Conservation (phyloP, 2,113 vertebrate species). For the Galbula dea region DNA sequence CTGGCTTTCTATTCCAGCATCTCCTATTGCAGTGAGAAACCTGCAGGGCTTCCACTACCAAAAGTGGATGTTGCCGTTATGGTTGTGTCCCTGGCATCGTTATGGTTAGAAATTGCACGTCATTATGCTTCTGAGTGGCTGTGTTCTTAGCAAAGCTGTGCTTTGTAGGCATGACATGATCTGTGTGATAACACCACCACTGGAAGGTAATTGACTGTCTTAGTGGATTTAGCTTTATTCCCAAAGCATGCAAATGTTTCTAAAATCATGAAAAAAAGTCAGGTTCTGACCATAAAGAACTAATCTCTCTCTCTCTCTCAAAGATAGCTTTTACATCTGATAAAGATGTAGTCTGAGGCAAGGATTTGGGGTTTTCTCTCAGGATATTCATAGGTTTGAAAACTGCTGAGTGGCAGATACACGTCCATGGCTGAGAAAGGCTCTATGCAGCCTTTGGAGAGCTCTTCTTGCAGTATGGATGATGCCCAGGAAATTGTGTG, state of each 20-base stretch:
- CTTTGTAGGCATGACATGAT: not conserved
- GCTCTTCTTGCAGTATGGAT: accelerated
- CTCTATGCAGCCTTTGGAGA: not conserved
- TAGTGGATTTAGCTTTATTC: not conserved
- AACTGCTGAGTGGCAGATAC: not conserved
- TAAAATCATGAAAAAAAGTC: not conserved
- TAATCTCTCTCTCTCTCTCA: not conserved
- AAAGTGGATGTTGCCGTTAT: not conserved
- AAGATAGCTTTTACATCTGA: not conserved
- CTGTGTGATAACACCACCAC: not conserved
- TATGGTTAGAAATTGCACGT: not conserved
- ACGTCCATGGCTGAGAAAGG: not conserved
- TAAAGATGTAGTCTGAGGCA: not conserved
- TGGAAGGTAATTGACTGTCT: not conserved
- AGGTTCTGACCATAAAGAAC: not conserved
- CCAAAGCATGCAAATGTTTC: not conserved
- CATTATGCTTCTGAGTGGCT: not conserved
- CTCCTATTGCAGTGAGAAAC: not conserved
- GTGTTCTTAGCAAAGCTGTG: not conserved
- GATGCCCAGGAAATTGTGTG: not conserved
- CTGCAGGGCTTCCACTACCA: not conserved
- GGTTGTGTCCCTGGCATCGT: accelerated
- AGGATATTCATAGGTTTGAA: not conserved
- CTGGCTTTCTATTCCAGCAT: not conserved
- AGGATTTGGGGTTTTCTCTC: not conserved